Evolutionary conservation across 1,140 invertebrate species (phyloP), one percentile per base, ranked within the genome.

Genomic region (Camponotus floridanus): DNA sequence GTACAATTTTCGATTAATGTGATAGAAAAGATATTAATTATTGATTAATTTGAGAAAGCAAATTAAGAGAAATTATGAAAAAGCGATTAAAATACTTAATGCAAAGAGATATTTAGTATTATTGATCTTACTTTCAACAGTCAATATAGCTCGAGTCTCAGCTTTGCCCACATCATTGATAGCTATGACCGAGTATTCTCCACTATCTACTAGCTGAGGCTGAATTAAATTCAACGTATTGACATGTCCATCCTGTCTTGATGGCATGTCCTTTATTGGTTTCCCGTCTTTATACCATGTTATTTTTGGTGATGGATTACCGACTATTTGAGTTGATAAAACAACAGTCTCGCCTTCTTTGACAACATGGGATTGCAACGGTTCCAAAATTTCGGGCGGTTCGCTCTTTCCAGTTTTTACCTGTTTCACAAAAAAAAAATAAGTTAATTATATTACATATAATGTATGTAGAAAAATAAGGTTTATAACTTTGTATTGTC

Each of bases 251-350:
- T 97, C 97, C 62, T 96, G 95, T 91, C 96, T 97, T 3, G 96
- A 96, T 9, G 92, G 93, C 26, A 96, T 91, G 61, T 92, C 92
- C 59, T 96, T 96, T 15, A 97, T 91, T 18, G 96, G 96, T 93
- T 97, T 97, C 68, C 97, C 97, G 93, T 98, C 96, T 92, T 97
- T 97, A 80, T 96, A 96, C 98, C 98, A 99, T 0, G 95, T 96
- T 11, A 98, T 96, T 87, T 96, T 97, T 21, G 98, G 98, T 84
- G 96, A 95, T 74, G 98, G 98, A 93, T 97, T 97, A 55, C 98
- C 98, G 51, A 97, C 97, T 81, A 99, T 97, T 91, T 97, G 97
- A 7, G 98, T 97, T 3, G 95, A 97, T 1, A 98, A 94, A 7
- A 97, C 96, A 18, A 97, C 96, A 62, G 96, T 97, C 92, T 98